Evolutionary conservation across 2,113 vertebrate species (phyloP).

Genomic region (Nothocercus julius): DNA sequence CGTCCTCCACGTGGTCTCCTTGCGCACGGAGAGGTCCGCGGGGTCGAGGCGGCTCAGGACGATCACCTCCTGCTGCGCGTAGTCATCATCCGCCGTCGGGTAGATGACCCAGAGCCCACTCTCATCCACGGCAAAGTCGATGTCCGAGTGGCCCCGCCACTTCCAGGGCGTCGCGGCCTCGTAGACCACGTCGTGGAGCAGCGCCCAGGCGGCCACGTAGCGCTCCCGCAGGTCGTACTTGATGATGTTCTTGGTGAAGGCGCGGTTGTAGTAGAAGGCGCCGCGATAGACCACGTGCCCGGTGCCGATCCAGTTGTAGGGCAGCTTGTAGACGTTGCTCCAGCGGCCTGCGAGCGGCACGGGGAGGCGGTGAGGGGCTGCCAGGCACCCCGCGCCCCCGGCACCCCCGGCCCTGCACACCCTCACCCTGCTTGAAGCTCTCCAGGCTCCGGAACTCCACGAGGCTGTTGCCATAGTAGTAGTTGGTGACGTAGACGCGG

Average conservation of each 20-base stretch:
- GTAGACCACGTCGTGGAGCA: slow-evolving; percentile 90
- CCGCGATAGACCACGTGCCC: slow-evolving; percentile 95
- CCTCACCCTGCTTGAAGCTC: slow-evolving; percentile 94
- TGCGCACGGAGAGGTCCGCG: slow-evolving; percentile 87
- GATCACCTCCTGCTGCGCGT: slow-evolving; percentile 90
- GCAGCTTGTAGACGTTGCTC: slow-evolving; percentile 97
- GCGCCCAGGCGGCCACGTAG: slow-evolving; percentile 91
- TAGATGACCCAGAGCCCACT: slow-evolving; percentile 98
- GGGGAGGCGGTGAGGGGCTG: neutral
- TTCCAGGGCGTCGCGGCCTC: slow-evolving; percentile 96
- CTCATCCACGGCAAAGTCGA: slow-evolving; percentile 96
- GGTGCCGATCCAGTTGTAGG: slow-evolving; percentile 98
- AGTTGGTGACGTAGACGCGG: slow-evolving; percentile 96
- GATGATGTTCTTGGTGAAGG: slow-evolving; percentile 99
- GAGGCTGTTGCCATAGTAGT: slow-evolving; percentile 96
- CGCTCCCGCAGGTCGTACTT: slow-evolving; percentile 94
- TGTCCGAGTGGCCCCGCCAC: slow-evolving; percentile 96
- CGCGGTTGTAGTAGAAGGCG: slow-evolving; percentile 96
- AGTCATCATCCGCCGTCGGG: slow-evolving; percentile 86
- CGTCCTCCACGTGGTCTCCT: slow-evolving; percentile 93
- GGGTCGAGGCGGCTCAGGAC: slow-evolving; percentile 93
- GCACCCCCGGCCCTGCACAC: fast-evolving
- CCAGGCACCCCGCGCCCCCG: neutral
- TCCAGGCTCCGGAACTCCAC: slow-evolving; percentile 97
- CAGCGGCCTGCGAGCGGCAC: slow-evolving; percentile 81